Conservation (phyloP, 2,113 vertebrate genomes). For the Vombatus ursinus region DNA sequence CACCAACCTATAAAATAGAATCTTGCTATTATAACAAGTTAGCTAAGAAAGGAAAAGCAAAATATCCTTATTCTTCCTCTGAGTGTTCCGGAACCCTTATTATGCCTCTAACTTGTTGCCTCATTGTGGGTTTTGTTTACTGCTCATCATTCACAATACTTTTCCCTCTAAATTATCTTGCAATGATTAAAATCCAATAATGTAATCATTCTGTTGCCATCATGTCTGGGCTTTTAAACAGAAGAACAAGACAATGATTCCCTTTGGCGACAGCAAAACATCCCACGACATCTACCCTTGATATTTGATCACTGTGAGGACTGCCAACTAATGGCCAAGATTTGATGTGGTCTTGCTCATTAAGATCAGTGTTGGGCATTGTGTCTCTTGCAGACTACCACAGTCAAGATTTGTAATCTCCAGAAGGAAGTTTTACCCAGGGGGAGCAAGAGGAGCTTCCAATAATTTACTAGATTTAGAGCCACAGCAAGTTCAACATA, state of each 20-base stretch:
- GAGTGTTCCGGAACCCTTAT: background rate
- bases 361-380: background rate
- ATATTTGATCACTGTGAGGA: conserved; percentile 30
- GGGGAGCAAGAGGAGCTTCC: background rate
- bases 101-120: background rate
- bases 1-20: conserved; percentile 19
- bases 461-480: background rate
- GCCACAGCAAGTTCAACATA: background rate
- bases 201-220: conserved; percentile 3
- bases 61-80: background rate
- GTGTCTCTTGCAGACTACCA: background rate
- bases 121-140: background rate
- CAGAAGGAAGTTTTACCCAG: background rate
- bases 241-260: conserved; percentile 29
- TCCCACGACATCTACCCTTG: conserved; percentile 19
- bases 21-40: background rate
- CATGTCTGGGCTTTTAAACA: background rate
- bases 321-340: conserved; percentile 14
- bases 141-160: background rate
- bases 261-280: background rate
- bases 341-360: background rate
- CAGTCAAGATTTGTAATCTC: background rate
- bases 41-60: conserved; percentile 8
- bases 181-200: conserved; percentile 44
- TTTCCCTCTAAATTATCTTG: conserved; percentile 2